Evolutionary conservation across 2,888 invertebrate genomes (phyloP), one percentile per base, ranked within the genome.

Genomic region (Listrodromus nycthemerus): DNA sequence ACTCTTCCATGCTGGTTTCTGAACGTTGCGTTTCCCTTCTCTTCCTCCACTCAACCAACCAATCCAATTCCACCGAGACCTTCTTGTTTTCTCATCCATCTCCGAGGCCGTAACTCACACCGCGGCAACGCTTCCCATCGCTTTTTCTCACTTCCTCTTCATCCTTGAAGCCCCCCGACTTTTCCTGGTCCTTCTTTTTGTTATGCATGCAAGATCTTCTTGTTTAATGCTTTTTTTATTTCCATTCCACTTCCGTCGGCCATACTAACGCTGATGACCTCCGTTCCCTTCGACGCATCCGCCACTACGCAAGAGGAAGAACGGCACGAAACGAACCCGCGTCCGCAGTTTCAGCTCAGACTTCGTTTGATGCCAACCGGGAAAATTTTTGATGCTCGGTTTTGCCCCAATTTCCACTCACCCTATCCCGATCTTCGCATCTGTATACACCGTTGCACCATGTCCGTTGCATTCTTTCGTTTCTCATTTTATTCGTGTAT

Each of bases 51-150:
- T 78, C 74, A 27, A 58, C 37, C 48, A 37, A 21, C 67, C 82
- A 69, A 74, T 82, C 67, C 78, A 78, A 83, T 80, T 78, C 71
- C 80, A 66, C 61, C 21, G 52, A 65, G 71, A 75, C 80, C 83
- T 83, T 70, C 74, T 85, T 80, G 80, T 85, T 83, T 83, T 78
- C 80, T 78, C 80, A 85, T 85, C 80, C 80, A 83, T 80, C 85
- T 83, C 74, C 30, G 41, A 21, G 55, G 48, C 61, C 45, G 70
- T 83, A 78, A 83, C 80, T 85, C 80, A 83, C 70, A 75, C 71
- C 61, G 24, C 67, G 52, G 63, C 65, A 79, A 37, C 45, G 66
- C 24, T 48, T 27, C 66, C 33, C 58, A 45, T 74, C 67, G 48
- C 45, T 74, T 67, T 16, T 48, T 48, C 73, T 63, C 66, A 41